Base-by-base conservation (phyloP, 2,888 invertebrate species). In the Heliconius cydno region DNA sequence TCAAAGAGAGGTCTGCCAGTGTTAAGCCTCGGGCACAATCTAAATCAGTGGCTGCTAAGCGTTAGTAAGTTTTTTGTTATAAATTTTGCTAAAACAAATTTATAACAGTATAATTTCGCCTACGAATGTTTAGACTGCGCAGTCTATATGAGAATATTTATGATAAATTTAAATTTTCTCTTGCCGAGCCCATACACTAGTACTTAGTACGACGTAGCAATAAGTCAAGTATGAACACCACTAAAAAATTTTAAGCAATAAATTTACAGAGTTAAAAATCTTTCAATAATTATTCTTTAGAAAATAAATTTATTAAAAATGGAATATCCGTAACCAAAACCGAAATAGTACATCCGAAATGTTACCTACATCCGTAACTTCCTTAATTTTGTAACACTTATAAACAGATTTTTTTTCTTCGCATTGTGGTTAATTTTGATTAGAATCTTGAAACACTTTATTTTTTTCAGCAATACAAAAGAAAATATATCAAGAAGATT, bases 401-500 rank as follows among this genome's bases (percentile, higher is more conserved):
- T 57, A 57, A 57, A 52, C 52, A 57, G 57, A 57, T 22, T 22
- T 57, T 13, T 57, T 57, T 9, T 57, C 34, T 34, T 57, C 57
- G 22, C 7, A 57, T 6, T n/a, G n/a, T n/a, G 10, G 60, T n/a
- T 57, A n/a, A n/a, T n/a, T 60, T n/a, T 22, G 4, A 15, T 6
- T 19, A 28, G 34, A 34, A 34, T 34, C 13, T 68, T n/a, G 38
- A 68, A 38, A 68, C 13, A n/a, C 25, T 3, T 46, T 4, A 38
- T 52, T 79, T 80, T 79, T 25, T 88, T 79, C 86, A 89, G 88
- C 30, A 78, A 46, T n/a, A 63, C 68, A 38, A 82, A 82, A 67
- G 82, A 84, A 13, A 71, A 86, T 0, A 41, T 85, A 25, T 79
- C 84, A 1, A 80, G 82, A 22, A 87, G 86, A 60, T 89, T 87